phyloP scores from a whole-genome alignment of 2,888 invertebrate genomes.

The Exocentrus adspersus region DNA sequence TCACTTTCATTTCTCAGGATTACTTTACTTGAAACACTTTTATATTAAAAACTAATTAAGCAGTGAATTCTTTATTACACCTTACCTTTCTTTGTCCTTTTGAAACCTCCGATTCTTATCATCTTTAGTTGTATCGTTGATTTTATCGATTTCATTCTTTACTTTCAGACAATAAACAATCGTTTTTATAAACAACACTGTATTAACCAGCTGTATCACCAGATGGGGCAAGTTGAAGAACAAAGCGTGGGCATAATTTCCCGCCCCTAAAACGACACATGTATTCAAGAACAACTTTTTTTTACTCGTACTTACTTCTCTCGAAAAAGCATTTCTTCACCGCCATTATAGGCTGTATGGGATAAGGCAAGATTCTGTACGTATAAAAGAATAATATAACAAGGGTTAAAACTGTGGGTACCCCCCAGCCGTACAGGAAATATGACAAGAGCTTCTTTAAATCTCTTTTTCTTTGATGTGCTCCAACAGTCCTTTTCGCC shows the following conservation, averaged over 20 bases:
- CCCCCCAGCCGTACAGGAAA: conserved; percentile 77
- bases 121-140: conserved; percentile 70
- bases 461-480: conserved; percentile 64
- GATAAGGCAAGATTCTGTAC: conserved; percentile 61
- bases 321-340: conserved; percentile 72
- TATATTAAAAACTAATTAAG: too few relatives aligned
- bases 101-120: conserved; percentile 66
- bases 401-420: conserved; percentile 69
- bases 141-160: conserved; percentile 77
- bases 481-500: conserved; percentile 55
- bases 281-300: too few relatives aligned
- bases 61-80: neutral
- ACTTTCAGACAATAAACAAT: conserved; percentile 76
- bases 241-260: conserved; percentile 48
- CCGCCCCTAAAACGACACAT: conserved; percentile 40
- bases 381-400: conserved; percentile 68
- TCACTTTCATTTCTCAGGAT: too few relatives aligned
- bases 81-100: conserved; percentile 77
- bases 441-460: conserved; percentile 72
- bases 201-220: conserved; percentile 71
- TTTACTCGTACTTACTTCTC: conserved; percentile 55
- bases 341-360: conserved; percentile 72
- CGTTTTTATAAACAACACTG: conserved; percentile 76
- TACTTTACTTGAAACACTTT: too few relatives aligned
- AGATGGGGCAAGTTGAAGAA: conserved; percentile 67